Evolutionary conservation across 2,113 vertebrate species (phyloP).

Genomic region (Solenodon paradoxus): DNA sequence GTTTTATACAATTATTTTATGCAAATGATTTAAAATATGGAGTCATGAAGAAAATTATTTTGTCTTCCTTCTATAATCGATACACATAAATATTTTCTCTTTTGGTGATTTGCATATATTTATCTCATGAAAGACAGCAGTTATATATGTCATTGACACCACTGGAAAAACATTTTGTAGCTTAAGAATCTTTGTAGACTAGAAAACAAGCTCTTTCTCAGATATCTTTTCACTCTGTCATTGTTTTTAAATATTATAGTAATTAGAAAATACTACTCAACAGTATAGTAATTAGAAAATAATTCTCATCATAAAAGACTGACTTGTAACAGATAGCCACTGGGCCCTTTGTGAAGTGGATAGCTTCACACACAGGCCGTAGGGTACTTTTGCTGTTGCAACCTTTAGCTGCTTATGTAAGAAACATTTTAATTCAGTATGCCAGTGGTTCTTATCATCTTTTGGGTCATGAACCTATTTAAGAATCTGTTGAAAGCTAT

Average conservation of each 20-base stretch:
- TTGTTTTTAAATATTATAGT: background rate
- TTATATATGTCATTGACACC: background rate
- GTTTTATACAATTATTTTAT: background rate
- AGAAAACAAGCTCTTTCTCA: background rate
- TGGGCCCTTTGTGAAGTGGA: background rate
- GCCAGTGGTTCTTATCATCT: slow-evolving; percentile 24
- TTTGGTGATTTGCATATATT: background rate
- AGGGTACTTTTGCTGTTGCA: background rate
- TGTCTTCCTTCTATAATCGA: background rate
- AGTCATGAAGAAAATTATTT: background rate
- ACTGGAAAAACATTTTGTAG: background rate
- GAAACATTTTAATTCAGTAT: slow-evolving; percentile 35
- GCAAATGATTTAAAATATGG: background rate
- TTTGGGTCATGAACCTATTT: slow-evolving; percentile 35
- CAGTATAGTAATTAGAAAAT: background rate
- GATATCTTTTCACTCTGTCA: background rate
- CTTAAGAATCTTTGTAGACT: background rate
- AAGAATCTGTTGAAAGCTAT: slow-evolving; percentile 26
- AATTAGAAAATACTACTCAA: background rate
- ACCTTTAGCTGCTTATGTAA: slow-evolving; percentile 12
- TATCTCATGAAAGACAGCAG: background rate
- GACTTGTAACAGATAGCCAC: background rate
- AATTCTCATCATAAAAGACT: background rate
- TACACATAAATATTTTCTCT: background rate
- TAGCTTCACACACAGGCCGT: background rate